phyloP scores from a whole-genome alignment of 2,113 vertebrate species.

The Zosterops japonicus region DNA sequence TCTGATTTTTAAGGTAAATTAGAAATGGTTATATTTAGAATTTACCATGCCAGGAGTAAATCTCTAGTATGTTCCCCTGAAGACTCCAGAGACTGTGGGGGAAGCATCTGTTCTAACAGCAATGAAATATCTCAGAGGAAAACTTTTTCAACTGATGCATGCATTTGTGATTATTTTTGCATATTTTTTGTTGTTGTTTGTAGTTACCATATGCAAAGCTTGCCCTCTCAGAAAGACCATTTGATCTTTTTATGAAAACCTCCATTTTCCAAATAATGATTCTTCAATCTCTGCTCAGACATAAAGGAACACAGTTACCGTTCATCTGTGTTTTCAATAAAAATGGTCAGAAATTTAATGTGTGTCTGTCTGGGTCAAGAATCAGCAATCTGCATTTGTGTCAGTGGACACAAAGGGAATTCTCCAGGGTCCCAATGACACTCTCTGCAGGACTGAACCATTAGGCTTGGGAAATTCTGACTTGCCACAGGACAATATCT shows the following conservation, averaged over 20 bases:
- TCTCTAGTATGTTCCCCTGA: slow-evolving; percentile 7
- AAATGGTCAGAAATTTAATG: background rate
- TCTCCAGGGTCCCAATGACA: background rate
- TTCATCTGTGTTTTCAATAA: background rate
- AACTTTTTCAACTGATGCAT: slow-evolving; percentile 64
- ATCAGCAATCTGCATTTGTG: background rate
- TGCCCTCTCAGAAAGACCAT: background rate
- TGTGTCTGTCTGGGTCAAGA: background rate
- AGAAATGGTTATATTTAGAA: background rate
- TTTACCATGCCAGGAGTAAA: background rate
- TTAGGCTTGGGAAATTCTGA: background rate
- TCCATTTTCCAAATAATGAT: background rate
- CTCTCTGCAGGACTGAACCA: background rate
- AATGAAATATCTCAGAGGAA: slow-evolving; percentile 51
- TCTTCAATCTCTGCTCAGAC: background rate
- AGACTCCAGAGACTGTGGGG: slow-evolving; percentile 35
- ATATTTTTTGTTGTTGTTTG: slow-evolving; percentile 33
- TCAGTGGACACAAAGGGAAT: background rate
- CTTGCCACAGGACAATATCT: background rate
- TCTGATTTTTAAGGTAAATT: background rate
- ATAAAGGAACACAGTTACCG: background rate
- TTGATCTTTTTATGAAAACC: background rate
- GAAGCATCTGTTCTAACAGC: slow-evolving; percentile 62
- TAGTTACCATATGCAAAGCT: slow-evolving; percentile 4
- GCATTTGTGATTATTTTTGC: slow-evolving; percentile 45